Conservation (phyloP, 2,888 invertebrate genomes). For the Heliconius ismenius region DNA sequence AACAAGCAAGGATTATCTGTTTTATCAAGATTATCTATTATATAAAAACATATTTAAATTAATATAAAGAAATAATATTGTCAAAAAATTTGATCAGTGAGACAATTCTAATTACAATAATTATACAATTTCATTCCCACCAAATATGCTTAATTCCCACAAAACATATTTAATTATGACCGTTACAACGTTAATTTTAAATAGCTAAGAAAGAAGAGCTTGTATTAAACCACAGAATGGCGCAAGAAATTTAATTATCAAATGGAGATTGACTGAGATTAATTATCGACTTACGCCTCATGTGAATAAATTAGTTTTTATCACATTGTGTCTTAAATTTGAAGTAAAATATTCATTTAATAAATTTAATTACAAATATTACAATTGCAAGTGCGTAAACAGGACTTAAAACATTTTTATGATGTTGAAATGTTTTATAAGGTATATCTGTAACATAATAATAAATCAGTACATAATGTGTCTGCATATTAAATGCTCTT, state of each 20-base stretch:
- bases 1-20: not conserved
- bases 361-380: too few relatives aligned
- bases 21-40: too few relatives aligned
- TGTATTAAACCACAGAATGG: slow-evolving; percentile 17
- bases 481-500: too few relatives aligned
- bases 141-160: not conserved
- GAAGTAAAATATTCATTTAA: too few relatives aligned
- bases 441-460: too few relatives aligned
- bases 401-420: too few relatives aligned
- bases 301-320: slow-evolving; percentile 18
- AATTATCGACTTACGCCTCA: slow-evolving; percentile 18
- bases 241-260: slow-evolving; percentile 1
- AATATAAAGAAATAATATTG: too few relatives aligned
- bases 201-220: slow-evolving; percentile 10
- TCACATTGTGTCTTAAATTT: not conserved
- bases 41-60: too few relatives aligned
- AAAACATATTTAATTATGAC: slow-evolving; percentile 12
- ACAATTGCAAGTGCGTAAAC: too few relatives aligned
- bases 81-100: not conserved
- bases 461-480: too few relatives aligned
- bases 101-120: not conserved
- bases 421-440: too few relatives aligned
- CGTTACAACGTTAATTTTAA: slow-evolving; percentile 4
- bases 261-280: slow-evolving; percentile 23
- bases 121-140: not conserved